Evolutionary conservation across 1,140 invertebrate species (phyloP), one percentile per base, ranked within the genome.

Genomic region (Papilio xuthus): DNA sequence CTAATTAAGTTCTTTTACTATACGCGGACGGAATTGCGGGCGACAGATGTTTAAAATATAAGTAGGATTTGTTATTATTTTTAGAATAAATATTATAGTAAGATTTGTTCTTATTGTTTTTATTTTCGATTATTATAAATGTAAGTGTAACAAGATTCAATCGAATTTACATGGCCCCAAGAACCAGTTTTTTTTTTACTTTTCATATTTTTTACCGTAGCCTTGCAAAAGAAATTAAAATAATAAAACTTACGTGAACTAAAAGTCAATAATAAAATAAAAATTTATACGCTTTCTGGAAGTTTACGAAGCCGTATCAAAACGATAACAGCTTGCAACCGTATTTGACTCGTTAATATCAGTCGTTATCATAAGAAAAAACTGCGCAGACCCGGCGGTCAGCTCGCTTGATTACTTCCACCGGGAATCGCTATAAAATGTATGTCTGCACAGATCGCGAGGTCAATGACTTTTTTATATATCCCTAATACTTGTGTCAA

Each of bases 381-480:
- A 77, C 73, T 72, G 74, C 56, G 74, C 79, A 79, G 72, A 76
- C 63, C 80, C 73, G 50, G 53, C 77, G 78, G 42, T 79, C 72
- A 73, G 74, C 23, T n/a, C 60, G 50, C 73, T 79, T 77, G 73
- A 77, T 81, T 81, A 81, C 77, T 69, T 72, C 67, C 44, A 67
- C 60, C 60, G 60, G 60, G 60, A 67, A 28, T 32, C 53, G 47
- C 56, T 76, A 72, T 71, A 79, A 79, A 67, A 67, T 67, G 60
- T 67, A 78, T 37, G 67, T 60, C 41, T 47, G 37, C 32, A 20
- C 70, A 70, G 32, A 74, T 32, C 70, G 60, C 23, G 78, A 77
- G 80, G 82, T 83, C 82, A 83, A 75, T 67, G 80, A 56, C 82
- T 77, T 28, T 44, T 28, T 67, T 20, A 67, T 67, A 23, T 60